A percentile compares a stretch with the other conserved stretches of the same genome.
Conservation (phyloP, 2,113 vertebrate genomes). For the Eleginops maclovinus region DNA sequence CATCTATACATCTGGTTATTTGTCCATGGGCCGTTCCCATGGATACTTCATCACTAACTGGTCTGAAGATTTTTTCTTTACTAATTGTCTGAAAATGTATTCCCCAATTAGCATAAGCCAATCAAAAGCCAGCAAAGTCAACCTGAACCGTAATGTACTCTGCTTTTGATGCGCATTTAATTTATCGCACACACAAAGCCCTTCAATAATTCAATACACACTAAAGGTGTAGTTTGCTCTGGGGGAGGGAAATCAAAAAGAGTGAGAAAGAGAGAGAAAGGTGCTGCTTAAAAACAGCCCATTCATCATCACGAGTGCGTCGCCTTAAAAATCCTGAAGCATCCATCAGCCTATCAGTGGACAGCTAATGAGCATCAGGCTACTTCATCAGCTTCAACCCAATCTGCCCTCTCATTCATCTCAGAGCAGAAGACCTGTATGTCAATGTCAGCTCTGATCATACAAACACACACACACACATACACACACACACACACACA, state of each 20-base stretch:
- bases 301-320: slow-evolving; percentile 60
- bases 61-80: too few relatives aligned
- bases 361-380: slow-evolving; percentile 63
- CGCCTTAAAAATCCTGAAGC: slow-evolving; percentile 45
- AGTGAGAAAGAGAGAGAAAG: background rate
- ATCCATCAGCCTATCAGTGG: slow-evolving; percentile 70
- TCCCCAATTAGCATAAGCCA: too few relatives aligned
- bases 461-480: background rate
- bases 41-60: too few relatives aligned
- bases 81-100: too few relatives aligned
- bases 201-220: too few relatives aligned
- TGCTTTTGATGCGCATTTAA: too few relatives aligned
- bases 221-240: too few relatives aligned
- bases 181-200: too few relatives aligned
- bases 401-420: slow-evolving; percentile 71
- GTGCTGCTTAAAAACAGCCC: slow-evolving; percentile 26
- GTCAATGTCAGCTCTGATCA: slow-evolving; percentile 43
- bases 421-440: slow-evolving; percentile 63
- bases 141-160: too few relatives aligned
- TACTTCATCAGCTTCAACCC: slow-evolving; percentile 72
- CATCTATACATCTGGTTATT: too few relatives aligned
- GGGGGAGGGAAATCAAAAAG: background rate
- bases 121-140: too few relatives aligned
- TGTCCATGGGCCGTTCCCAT: too few relatives aligned
- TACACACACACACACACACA: background rate